Base-by-base conservation (phyloP, 2,888 invertebrate genomes). In the Drosophila bunnanda region DNA sequence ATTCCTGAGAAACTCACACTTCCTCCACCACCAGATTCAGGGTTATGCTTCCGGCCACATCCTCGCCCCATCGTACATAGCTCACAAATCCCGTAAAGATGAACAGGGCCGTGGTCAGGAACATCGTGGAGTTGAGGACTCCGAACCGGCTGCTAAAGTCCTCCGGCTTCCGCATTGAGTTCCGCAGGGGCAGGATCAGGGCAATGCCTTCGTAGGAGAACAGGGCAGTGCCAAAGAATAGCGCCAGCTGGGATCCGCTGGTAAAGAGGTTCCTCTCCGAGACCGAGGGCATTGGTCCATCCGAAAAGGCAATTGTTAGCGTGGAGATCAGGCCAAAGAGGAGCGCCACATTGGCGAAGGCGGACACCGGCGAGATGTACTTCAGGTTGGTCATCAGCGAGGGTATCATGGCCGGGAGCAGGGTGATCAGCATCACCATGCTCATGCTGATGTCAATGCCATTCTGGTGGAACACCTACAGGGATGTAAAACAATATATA, bases 161-260 rank as follows among this genome's bases (percentile, higher is more conserved):
- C 64, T 95, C 93, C 0, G 97, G 97, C 6, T 94, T 93, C 73
- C 94, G 94, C 98, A 99, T 98, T 88, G 97, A 96, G 90, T 97
- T 98, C 91, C 98, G 96, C 76, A 99, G 91, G 0, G 99, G 99
- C 34, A 99, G 93, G 5, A 98, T 97, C 93, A 97, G 91, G 57
- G 97, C 97, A 77, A 99, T 98, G 68, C 98, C 99, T 93, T 99
- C 99, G 90, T 98, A 99, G 0, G 99, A 96, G 92, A 97, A 99
- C 52, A 99, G 95, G 4, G 97, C 98, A 0, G 98, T 99, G 28
- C 99, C 99, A 90, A 99, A 98, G 92, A 96, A 99, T 2, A 99
- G 93, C 0, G 99, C 97, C 96, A 92, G 70, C 93, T 94, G 75
- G 0, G 92, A 61, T 92, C 94, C 94, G 3, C 94, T 92, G 0